These are phyloP conservation scores for Chrysina gloriosa DNA, from an alignment of 2,888 invertebrate genomes.

Conservation along the genomic window DNA sequence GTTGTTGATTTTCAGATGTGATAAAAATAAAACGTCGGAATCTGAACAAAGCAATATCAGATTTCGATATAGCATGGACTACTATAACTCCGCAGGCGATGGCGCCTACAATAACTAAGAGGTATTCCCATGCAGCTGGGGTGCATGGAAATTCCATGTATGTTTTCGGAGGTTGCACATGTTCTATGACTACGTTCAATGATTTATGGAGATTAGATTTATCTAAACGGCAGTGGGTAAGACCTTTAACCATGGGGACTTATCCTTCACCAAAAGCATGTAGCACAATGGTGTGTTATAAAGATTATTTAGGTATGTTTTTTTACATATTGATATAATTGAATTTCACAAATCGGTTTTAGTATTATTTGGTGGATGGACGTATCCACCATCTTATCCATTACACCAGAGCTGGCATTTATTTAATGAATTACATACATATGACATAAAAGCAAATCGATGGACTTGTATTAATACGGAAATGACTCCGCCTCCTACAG, in stretches of 20 bases:
- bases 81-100: constrained; percentile 70
- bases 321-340: neutral
- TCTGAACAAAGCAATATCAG: constrained; percentile 80
- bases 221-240: constrained; percentile 84
- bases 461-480: constrained; percentile 78
- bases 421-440: constrained; percentile 93
- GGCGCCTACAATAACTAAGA: constrained; percentile 84
- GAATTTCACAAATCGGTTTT: constrained; percentile 39
- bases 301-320: constrained; percentile 77
- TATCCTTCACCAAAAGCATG: constrained; percentile 98
- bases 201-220: constrained; percentile 96
- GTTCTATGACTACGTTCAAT: constrained; percentile 94
- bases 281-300: constrained; percentile 90
- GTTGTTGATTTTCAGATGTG: constrained; percentile 74
- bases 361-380: constrained; percentile 93
- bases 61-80: constrained; percentile 83
- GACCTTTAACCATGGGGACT: constrained; percentile 84
- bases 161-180: constrained; percentile 96
- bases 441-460: constrained; percentile 82
- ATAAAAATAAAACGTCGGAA: constrained; percentile 78
- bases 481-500: constrained; percentile 81
- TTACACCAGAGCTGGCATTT: constrained; percentile 87
- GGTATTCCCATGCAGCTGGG: constrained; percentile 93
- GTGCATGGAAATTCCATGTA: constrained; percentile 88
- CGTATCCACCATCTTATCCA: constrained; percentile 89